Base-by-base conservation (phyloP, 2,888 invertebrate genomes). In the Argyresthia goedartella region DNA sequence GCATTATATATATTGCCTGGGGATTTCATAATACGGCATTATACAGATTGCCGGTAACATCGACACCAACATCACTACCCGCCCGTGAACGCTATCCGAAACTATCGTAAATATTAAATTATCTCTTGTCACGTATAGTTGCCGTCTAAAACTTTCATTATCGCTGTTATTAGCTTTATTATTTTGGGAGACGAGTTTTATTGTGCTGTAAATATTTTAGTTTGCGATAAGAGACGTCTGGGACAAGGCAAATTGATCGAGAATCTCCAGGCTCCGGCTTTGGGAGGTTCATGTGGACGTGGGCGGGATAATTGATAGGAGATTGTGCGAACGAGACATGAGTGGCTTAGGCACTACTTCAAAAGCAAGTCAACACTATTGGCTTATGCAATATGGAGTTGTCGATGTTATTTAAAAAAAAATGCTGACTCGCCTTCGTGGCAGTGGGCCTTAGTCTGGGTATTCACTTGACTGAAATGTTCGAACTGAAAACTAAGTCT, bases 131-230 rank as follows among this genome's bases (percentile, higher is more conserved):
- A 48, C 49, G 51, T 50, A 44, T 49, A 52, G 50, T 49, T 52
- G 64, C 6, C 25, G 60, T 64, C 65, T 60, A 62, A 60, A 66
- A 62, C 66, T 68, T 69, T 66, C 66, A 75, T 69, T 82, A 80
- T 80, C 74, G 60, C 63, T 61, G 67, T 76, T 80, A 77, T 80
- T 74, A 73, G 70, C 66, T 75, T 73, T 77, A 76, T 80, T 80
- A 79, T 81, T 75, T 76, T 69, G 64, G 69, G 66, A 66, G 71
- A 73, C 70, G 75, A 71, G 68, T 84, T 82, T 70, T 84, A 84
- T 81, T 76, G 73, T 78, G 79, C 74, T 78, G 79, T 85, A 81
- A 84, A 86, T 84, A 84, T 81, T 85, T 81, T 78, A 84, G 78
- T 69, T 66, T 62, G 61, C 64, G 82, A 84, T 82, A 85, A 79